Evolutionary conservation across 2,797 vertebrate genomes (phyloP).

Genomic region (Pseudochromis fuscus): DNA sequence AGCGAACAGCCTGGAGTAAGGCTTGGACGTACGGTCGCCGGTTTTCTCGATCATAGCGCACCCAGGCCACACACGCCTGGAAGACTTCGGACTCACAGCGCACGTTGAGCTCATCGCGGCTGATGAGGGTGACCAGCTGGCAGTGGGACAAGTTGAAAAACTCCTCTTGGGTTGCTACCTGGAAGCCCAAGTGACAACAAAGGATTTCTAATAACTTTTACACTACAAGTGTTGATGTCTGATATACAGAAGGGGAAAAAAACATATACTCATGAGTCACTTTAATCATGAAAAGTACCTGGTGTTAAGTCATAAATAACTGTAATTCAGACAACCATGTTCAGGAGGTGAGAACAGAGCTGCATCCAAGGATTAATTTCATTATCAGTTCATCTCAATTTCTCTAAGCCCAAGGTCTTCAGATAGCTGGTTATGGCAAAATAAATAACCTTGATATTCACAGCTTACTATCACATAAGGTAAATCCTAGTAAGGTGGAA

Average conservation of each 20-base stretch:
- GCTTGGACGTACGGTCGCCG: constrained; percentile 92
- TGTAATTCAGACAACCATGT: background rate
- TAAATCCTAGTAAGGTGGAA: background rate
- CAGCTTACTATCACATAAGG: background rate
- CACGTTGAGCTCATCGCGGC: constrained; percentile 95
- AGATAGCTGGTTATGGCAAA: too few species aligned
- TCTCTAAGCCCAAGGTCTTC: background rate
- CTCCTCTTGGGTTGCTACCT: constrained; percentile 96
- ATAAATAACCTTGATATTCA: too few species aligned
- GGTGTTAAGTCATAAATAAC: background rate
- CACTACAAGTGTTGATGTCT: background rate
- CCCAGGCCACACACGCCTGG: constrained; percentile 95
- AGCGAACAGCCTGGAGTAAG: constrained; percentile 93
- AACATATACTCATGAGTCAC: background rate
- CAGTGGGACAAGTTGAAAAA: constrained; percentile 96
- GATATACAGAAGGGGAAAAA: background rate
- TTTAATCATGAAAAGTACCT: background rate
- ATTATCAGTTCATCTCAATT: background rate
- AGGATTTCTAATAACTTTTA: background rate
- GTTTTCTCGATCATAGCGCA: constrained; percentile 90
- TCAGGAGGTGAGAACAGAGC: background rate
- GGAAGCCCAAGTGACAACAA: background rate
- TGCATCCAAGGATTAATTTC: background rate
- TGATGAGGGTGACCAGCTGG: constrained; percentile 94
- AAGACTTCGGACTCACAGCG: constrained; percentile 97